Conservation (phyloP, 2,888 invertebrate genomes). For the Polydrusus pterygomalis region DNA sequence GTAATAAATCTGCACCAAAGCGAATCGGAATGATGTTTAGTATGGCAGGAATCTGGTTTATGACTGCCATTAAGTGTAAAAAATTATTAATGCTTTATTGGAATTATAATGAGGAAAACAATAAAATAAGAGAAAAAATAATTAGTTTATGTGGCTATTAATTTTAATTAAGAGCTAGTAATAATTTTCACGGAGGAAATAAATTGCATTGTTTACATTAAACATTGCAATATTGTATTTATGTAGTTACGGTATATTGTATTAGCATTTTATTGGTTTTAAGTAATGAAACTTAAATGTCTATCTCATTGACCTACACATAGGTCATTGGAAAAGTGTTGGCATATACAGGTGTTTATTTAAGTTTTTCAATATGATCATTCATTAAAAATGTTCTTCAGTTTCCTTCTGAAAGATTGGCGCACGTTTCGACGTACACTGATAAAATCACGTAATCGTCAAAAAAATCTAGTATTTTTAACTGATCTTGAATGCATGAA, state of each 20-base stretch:
- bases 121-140: not conserved
- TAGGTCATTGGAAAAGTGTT: no score
- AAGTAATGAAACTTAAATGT: not conserved
- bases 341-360: no score
- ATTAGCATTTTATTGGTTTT: not conserved
- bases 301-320: no score
- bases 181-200: not conserved
- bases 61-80: not conserved
- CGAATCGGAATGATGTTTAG: not conserved
- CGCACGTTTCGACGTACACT: no score
- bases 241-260: not conserved
- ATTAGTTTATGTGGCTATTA: not conserved
- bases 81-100: not conserved
- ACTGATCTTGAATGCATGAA: no score
- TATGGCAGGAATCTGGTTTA: conserved; percentile 1
- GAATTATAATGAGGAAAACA: not conserved
- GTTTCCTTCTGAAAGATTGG: no score
- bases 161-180: not conserved
- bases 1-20: not conserved
- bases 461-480: no score
- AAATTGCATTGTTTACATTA: conserved; percentile 1
- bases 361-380: no score
- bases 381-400: no score
- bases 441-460: no score
- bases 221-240: not conserved